Conservation (phyloP, 2,113 vertebrate genomes). For the Triplophysa dalaica region DNA sequence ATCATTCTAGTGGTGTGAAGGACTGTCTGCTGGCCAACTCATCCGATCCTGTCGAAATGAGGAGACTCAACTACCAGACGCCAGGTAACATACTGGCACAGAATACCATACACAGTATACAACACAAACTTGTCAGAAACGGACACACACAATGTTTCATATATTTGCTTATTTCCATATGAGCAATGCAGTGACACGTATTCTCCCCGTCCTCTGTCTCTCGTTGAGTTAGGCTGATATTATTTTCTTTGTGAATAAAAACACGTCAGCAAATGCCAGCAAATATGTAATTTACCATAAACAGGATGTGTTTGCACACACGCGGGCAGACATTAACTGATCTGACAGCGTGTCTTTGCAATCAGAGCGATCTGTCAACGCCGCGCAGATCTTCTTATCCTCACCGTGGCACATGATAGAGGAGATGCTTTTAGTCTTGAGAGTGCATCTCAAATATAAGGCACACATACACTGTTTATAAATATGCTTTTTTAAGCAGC, state of each 20-base stretch:
- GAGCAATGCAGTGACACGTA: neutral
- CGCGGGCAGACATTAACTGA: neutral
- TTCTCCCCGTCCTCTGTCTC: conserved; percentile 6
- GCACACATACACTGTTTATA: neutral
- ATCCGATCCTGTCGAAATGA: conserved; percentile 93
- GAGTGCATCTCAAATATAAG: neutral
- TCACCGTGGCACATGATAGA: neutral
- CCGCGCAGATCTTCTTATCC: conserved; percentile 1
- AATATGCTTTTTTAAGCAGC: neutral
- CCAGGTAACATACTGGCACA: conserved; percentile 78
- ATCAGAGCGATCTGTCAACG: conserved; percentile 29
- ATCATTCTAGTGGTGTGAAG: conserved; percentile 85
- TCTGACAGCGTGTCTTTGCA: conserved; percentile 23
- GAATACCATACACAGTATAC: conserved; percentile 34
- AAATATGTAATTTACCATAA: conserved; percentile 24
- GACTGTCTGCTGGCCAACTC: conserved; percentile 86
- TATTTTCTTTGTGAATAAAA: conserved; percentile 12
- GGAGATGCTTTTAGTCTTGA: neutral
- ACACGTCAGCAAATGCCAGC: conserved; percentile 8
- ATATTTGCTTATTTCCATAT: conserved; percentile 33
- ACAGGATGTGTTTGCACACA: conserved; percentile 9
- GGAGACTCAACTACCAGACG: conserved; percentile 92
- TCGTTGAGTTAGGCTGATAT: conserved; percentile 10
- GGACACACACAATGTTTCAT: conserved; percentile 11
- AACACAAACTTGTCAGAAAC: conserved; percentile 48